Conservation (phyloP, 2,888 invertebrate genomes). For the Ptychoptera albimana region DNA sequence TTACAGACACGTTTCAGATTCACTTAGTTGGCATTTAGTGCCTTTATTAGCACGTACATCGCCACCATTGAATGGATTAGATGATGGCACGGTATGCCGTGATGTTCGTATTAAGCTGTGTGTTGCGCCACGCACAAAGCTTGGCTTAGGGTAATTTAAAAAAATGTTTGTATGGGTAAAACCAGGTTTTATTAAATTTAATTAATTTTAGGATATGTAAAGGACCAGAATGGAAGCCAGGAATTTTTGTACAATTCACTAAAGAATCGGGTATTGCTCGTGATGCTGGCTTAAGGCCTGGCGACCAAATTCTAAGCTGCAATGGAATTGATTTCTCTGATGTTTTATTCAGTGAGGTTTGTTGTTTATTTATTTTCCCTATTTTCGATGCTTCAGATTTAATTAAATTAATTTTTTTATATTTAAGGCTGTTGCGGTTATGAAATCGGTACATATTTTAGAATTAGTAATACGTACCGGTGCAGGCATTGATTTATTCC, state of each 20-base stretch:
- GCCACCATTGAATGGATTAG: conserved; percentile 31
- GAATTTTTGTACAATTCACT: conserved; percentile 80
- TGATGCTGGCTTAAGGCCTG: conserved; percentile 73
- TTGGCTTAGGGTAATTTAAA: conserved; percentile 58
- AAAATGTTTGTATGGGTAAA: neutral
- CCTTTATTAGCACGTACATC: conserved; percentile 17
- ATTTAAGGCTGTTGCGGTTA: conserved; percentile 56
- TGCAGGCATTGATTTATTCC: conserved; percentile 62
- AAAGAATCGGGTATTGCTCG: conserved; percentile 78
- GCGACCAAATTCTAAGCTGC: conserved; percentile 82
- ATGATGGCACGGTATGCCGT: conserved; percentile 35
- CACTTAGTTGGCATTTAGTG: conserved; percentile 73
- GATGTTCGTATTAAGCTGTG: conserved; percentile 62
- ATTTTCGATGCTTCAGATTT: neutral
- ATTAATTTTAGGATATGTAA: conserved; percentile 48
- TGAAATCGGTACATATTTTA: conserved; percentile 62
- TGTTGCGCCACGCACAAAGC: conserved; percentile 65
- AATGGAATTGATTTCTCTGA: conserved; percentile 67
- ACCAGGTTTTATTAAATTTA: neutral
- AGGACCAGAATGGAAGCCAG: conserved; percentile 74
- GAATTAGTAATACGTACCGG: conserved; percentile 62
- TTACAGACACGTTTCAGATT: conserved; percentile 52
- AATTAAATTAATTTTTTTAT: neutral
- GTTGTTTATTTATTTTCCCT: too few species aligned
- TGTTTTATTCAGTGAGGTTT: conserved; percentile 65